Evolutionary conservation across 2,797 vertebrate genomes (phyloP), one percentile per base, ranked within the genome.

Genomic region (Anniella stebbinsi): DNA sequence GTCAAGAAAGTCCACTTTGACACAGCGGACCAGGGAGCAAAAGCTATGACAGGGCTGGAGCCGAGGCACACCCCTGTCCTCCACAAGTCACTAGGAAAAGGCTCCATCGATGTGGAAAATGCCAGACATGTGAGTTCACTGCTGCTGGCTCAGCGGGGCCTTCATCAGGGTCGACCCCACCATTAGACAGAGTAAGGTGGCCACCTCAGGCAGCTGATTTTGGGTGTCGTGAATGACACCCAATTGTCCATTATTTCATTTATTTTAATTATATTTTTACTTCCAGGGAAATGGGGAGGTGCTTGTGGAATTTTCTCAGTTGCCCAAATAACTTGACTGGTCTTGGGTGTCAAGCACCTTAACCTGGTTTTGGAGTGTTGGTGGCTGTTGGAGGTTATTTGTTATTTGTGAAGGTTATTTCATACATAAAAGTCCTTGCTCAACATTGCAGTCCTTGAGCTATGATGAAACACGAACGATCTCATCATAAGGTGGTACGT

Each of bases 1-100:
- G 96, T 96, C 80, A 96, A 93, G 81, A 96, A 95, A 72, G 96
- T 96, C 84, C 96, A 97, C 86, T 96, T 97, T 21, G 94, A 97
- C 72, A 97, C 96, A 41, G 92, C 88, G 76, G 94, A 96, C 23
- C 91, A 96, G 0, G 95, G 96, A 18, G 69, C 96, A 0, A 86
- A 91, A 73, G 67, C 86, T 66, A 89, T 96, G 70, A 60, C 92
- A 0, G 96, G 97, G 8, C 86, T 96, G 91, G 94, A 95, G 83
- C 96, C 96, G 82, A 94, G 84, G 88, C 90, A 94, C 1, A 7
- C 76, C 63, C 95, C 96, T 0, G 13, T 92, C 36, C 95, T 96
- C 17, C 90, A 94, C 88, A 93, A 93, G 80, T 54, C 73, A 1
- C 86, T 90, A 90, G 87, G 70, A 91, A 96, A 92, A 85, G 93